These are phyloP conservation scores for Bothrops jararaca DNA, from an alignment of 2,113 vertebrate genomes.

Conservation along the genomic window DNA sequence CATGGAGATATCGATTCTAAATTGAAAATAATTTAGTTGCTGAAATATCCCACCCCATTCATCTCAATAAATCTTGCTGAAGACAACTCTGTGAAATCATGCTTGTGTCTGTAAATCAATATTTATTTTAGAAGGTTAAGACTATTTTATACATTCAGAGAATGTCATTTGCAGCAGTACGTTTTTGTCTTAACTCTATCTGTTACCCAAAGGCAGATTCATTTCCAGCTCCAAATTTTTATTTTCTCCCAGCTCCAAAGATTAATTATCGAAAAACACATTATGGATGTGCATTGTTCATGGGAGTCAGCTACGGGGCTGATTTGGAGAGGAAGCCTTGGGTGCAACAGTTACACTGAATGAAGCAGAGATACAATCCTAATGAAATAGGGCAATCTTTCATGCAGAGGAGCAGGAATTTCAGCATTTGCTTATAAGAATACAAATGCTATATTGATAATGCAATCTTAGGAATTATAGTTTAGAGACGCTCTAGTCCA, in stretches of 20 bases:
- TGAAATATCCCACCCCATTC: neutral
- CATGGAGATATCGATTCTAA: neutral
- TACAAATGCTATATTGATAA: neutral
- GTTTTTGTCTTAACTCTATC: neutral
- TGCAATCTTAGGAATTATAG: neutral
- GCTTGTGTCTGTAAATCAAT: neutral
- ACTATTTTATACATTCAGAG: neutral
- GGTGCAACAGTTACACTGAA: neutral
- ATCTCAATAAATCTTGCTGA: neutral
- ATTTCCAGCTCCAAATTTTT: neutral
- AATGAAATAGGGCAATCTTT: neutral
- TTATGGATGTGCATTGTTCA: neutral
- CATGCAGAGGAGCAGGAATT: neutral
- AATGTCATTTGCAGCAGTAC: neutral
- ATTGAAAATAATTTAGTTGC: neutral
- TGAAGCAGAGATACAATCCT: neutral
- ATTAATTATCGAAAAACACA: neutral
- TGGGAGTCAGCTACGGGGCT: neutral
- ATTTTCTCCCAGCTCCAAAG: neutral
- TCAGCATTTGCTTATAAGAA: neutral
- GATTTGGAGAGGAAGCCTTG: neutral
- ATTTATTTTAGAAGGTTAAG: neutral
- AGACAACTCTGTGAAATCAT: neutral
- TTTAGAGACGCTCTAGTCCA: neutral
- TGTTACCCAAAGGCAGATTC: neutral